Percentiles rank a stretch among this genome's conserved stretches.
These are phyloP conservation scores for Himalopsyche tibetana DNA, from an alignment of 2,888 invertebrate species.

Conservation along the genomic window DNA sequence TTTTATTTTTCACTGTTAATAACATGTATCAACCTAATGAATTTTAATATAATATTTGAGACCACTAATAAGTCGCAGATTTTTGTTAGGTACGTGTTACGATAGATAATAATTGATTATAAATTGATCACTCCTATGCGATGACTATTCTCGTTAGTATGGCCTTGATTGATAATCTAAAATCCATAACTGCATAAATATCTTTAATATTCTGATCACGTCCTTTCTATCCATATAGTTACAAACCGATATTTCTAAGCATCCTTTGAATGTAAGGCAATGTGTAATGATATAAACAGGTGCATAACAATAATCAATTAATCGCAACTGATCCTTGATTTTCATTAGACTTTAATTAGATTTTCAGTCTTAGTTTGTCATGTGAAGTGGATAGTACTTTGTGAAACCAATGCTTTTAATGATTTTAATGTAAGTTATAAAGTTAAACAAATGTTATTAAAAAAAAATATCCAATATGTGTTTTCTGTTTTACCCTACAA, in stretches of 20 bases:
- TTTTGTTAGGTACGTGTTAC: too few relatives aligned
- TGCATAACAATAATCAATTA: neutral
- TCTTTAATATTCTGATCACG: conserved; percentile 46
- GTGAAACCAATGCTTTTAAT: neutral
- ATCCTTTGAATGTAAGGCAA: conserved; percentile 20
- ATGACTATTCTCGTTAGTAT: too few relatives aligned
- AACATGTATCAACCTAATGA: too few relatives aligned
- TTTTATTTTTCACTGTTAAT: too few relatives aligned
- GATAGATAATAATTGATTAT: too few relatives aligned
- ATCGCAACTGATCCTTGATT: too few relatives aligned
- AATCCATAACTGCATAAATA: conserved; percentile 41
- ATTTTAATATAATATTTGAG: too few relatives aligned
- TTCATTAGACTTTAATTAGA: neutral
- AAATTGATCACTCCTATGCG: too few relatives aligned
- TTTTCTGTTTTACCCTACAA: too few relatives aligned
- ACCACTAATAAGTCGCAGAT: too few relatives aligned
- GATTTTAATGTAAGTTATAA: neutral
- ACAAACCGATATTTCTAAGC: neutral
- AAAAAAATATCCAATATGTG: too few relatives aligned
- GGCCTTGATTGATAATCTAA: neutral
- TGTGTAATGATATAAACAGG: neutral
- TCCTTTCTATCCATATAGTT: conserved; percentile 35
- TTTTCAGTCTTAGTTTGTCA: neutral
- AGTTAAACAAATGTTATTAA: neutral
- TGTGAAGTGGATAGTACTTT: neutral